Base-by-base conservation (phyloP, 2,888 invertebrate species). In the Tachina fera region DNA sequence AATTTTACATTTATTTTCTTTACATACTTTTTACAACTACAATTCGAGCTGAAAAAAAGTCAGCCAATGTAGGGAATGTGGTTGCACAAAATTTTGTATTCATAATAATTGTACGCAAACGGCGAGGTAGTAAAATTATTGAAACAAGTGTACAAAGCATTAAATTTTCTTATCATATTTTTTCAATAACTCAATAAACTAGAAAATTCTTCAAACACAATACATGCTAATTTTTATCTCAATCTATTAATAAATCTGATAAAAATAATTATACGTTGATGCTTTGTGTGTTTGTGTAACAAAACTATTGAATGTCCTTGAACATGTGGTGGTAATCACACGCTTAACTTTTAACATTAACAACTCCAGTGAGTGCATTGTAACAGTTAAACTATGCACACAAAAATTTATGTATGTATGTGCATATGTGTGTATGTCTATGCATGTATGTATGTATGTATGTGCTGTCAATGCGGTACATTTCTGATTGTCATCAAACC, bases 401-500 rank as follows among this genome's bases (percentile, higher is more conserved):
- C 68, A 58, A 13, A 61, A 31, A 6, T 6, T 0, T 31, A 6
- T 31, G 31, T 31, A 31, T 31, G 31, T 6, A 31, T 31, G 3
- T 31, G 31, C 6, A 6, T 31, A 31, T 4, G 0, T 31, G 31
- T 31, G 31, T 6, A 31, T 31, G 31, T 31, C 3, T 22, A 22
- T 3, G 1, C 22, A 22, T 22, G 22, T 22, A 22, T 22, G 22
- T 1, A 22, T 22, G 22, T 4, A 31, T 31, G 31, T 31, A 31
- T n/a, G 22, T 39, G 14, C 16, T 13, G 53, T 3, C 56, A 43
- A 53, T 13, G 45, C 16, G 45, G 14, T n/a, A 45, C 14, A 60
- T 85, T 77, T 68, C 67, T 60, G 87, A 68, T 88, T 88, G 88
- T 87, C 88, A 88, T 85, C 87, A 63, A 75, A 78, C 84, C 83